Conservation (phyloP, 2,888 invertebrate genomes). For the Latrodectus hesperus region DNA sequence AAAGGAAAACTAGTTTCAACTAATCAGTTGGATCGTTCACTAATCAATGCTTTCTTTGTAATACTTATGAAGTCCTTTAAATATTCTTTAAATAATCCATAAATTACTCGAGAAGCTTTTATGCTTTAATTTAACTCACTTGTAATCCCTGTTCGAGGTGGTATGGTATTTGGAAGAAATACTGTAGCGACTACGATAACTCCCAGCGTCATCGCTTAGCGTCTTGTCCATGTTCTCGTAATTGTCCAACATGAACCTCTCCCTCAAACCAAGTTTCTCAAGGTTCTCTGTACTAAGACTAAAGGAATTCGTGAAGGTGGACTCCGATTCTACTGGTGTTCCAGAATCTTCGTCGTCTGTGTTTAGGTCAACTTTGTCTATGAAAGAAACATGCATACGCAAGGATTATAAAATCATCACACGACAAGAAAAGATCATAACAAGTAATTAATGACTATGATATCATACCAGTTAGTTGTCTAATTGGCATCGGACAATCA, state of each 20-base stretch:
- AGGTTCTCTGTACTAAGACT: conserved; percentile 75
- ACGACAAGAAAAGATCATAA: too few species aligned
- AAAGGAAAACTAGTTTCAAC: too few species aligned
- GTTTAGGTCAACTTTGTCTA: conserved; percentile 69
- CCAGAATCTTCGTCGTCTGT: conserved; percentile 82
- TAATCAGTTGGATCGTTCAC: too few species aligned
- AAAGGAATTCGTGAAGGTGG: conserved; percentile 76
- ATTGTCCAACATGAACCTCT: conserved; percentile 76
- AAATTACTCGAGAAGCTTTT: too few species aligned
- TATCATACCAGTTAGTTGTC: too few species aligned
- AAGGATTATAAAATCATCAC: too few species aligned
- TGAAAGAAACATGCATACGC: too few species aligned
- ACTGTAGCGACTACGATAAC: conserved; percentile 70
- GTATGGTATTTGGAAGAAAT: conserved; percentile 72
- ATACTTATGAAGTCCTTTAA: too few species aligned
- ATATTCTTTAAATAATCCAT: too few species aligned
- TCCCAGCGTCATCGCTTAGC: conserved; percentile 70
- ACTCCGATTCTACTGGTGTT: conserved; percentile 85
- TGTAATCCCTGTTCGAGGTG: conserved; percentile 25
- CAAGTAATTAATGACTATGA: too few species aligned
- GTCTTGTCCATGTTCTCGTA: conserved; percentile 81
- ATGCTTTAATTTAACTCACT: conserved; percentile 14
- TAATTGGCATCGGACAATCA: too few species aligned
- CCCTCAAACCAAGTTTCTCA: conserved; percentile 75
- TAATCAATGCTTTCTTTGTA: too few species aligned